These are phyloP conservation scores for Naja naja DNA, from an alignment of 2,113 vertebrate species.

Conservation along the genomic window DNA sequence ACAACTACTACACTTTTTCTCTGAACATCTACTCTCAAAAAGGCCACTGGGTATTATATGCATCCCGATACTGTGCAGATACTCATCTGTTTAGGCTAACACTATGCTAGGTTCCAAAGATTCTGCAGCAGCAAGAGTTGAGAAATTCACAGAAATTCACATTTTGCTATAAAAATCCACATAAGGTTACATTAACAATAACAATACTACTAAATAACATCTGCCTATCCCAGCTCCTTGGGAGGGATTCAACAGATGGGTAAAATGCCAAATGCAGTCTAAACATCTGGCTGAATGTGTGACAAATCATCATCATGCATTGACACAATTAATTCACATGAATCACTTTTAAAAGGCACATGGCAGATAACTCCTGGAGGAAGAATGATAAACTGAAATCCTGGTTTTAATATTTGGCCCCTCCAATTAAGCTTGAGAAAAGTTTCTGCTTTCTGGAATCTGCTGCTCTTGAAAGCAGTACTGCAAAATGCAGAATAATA, in stretches of 20 bases:
- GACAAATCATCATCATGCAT: not conserved
- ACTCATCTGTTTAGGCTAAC: not conserved
- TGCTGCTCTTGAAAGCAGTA: not conserved
- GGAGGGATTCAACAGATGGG: not conserved
- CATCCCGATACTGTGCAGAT: not conserved
- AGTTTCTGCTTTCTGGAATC: not conserved
- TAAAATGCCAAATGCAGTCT: not conserved
- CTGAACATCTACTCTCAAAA: not conserved
- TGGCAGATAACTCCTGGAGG: not conserved
- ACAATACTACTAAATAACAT: not conserved
- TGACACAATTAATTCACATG: not conserved
- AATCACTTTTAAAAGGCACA: not conserved
- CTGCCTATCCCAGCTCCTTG: not conserved
- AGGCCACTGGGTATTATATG: not conserved
- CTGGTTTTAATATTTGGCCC: not conserved
- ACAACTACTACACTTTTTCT: constrained; percentile 33
- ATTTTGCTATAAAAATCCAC: not conserved
- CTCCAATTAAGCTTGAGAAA: not conserved
- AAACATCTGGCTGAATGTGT: not conserved
- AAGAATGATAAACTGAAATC: not conserved
- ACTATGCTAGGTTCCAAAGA: not conserved
- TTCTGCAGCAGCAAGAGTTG: constrained; percentile 12
- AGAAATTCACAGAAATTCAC: constrained; percentile 7
- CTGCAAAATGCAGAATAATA: not conserved
- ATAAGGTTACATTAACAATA: not conserved